phyloP scores from a whole-genome alignment of 1,140 invertebrate genomes.

The Brachionus paranguensis region DNA sequence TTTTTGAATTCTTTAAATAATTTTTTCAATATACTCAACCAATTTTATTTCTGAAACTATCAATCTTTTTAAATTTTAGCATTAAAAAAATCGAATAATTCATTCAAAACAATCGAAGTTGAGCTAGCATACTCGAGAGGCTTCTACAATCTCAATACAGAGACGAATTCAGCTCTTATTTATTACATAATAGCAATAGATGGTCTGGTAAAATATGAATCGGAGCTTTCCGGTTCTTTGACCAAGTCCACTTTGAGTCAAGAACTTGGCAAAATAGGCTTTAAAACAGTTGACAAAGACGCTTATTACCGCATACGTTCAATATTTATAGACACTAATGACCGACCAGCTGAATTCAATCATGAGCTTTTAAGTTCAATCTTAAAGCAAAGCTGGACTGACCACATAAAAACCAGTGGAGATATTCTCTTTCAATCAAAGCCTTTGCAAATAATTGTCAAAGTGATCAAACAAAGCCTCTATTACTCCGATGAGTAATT shows the following conservation, averaged over 20 bases:
- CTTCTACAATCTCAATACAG: not conserved
- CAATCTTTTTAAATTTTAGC: not conserved
- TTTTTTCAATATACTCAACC: too few relatives aligned
- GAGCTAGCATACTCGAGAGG: constrained; percentile 1
- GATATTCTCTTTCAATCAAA: not conserved
- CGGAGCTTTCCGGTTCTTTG: not conserved
- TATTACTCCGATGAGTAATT: not conserved
- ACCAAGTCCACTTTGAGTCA: not conserved
- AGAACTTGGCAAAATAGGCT: not conserved
- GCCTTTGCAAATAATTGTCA: not conserved
- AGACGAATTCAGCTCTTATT: not conserved
- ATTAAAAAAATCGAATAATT: not conserved
- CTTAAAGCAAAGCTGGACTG: not conserved
- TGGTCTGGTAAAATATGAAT: not conserved
- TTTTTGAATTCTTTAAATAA: too few relatives aligned
- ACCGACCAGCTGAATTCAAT: not conserved
- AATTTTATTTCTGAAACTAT: not conserved
- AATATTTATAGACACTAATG: not conserved
- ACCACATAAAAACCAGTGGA: not conserved
- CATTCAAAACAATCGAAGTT: not conserved
- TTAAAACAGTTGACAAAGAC: not conserved
- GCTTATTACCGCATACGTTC: not conserved
- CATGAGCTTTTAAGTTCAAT: not conserved
- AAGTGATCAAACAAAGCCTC: not conserved
- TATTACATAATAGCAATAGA: not conserved